Base-by-base conservation (phyloP, 2,113 vertebrate genomes). In the Eulacestoma nigropectus region DNA sequence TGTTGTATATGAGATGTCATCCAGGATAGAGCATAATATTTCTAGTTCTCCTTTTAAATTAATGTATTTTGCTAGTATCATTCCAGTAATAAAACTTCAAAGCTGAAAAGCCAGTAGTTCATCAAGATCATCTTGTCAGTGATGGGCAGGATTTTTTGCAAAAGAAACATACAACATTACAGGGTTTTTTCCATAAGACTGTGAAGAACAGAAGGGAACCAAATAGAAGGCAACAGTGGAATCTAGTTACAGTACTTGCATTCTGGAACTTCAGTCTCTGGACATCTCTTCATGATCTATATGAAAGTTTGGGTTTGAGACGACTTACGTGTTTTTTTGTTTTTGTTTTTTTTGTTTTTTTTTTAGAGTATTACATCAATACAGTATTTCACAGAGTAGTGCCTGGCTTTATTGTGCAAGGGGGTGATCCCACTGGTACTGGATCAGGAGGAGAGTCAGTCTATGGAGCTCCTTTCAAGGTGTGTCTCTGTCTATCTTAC, bases 341-440 rank as follows among this genome's bases (percentile, higher is more conserved):
- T 70, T 1, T 20, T 32, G 39, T 39, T 59, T 9, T 16, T 77
- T 7, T 69, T 80, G 96, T 69, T 37, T 39, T 14, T 14, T 18
- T 8, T 33, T 84, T n/a, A 99, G 99, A 98, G 53, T 99, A 99
- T 97, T 99, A 99, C 59, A 98, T 99, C 93, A 99, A 99, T 49
- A 99, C 99, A 55, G 81, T 99, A 95, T 99, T 99, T 97, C 99
- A 99, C 90, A 97, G 99, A 90, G 99, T 99, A 95, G 99, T 99
- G 12, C 99, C 97, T 49, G 99, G 99, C 4, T 99, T 99, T 96
- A 99, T 99, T 85, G 97, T 99, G 50, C 99, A 99, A 96, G 99
- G 99, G 3, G 99, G 99, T 67, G 99, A 99, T 96, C 99, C 99
- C 27, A 99, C 99, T 50, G 99, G 99, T 64, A 99, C 98, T 16